Conservation (phyloP, 2,888 invertebrate species). For the Belgica antarctica region DNA sequence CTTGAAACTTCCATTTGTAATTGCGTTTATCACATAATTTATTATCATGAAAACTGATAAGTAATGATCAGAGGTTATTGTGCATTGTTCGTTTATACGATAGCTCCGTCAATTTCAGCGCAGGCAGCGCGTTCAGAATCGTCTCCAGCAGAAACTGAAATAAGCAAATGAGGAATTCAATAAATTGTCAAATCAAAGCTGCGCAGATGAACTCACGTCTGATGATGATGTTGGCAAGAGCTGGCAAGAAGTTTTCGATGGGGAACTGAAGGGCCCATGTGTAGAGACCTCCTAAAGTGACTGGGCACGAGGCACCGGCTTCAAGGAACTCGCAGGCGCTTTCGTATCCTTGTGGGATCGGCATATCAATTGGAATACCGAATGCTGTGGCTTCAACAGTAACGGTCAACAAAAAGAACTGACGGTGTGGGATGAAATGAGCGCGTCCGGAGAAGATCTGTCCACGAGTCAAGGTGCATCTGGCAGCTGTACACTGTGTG, state of each 20-base stretch:
- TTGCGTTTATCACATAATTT: too few relatives aligned
- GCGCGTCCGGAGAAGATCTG: not conserved
- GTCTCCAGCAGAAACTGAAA: conserved; percentile 5
- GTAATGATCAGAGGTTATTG: not conserved
- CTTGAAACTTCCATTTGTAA: too few relatives aligned
- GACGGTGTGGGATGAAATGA: not conserved
- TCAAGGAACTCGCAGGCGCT: not conserved
- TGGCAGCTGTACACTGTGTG: not conserved
- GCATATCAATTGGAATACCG: not conserved
- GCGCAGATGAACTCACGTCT: too few relatives aligned
- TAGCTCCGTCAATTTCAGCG: not conserved
- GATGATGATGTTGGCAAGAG: not conserved
- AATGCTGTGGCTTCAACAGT: not conserved
- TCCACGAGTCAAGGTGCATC: not conserved
- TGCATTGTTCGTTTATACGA: not conserved
- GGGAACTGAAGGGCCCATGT: not conserved
- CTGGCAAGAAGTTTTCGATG: not conserved
- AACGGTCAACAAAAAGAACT: not conserved
- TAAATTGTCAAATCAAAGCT: too few relatives aligned
- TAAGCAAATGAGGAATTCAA: not conserved
- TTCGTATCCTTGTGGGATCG: not conserved
- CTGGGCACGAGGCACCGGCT: not conserved
- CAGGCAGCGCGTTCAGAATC: not conserved
- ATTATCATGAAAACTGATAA: not conserved
- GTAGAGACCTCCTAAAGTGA: not conserved